Evolutionary conservation across 2,888 invertebrate genomes (phyloP), one percentile per base, ranked within the genome.

Genomic region (Pterostichus niger): DNA sequence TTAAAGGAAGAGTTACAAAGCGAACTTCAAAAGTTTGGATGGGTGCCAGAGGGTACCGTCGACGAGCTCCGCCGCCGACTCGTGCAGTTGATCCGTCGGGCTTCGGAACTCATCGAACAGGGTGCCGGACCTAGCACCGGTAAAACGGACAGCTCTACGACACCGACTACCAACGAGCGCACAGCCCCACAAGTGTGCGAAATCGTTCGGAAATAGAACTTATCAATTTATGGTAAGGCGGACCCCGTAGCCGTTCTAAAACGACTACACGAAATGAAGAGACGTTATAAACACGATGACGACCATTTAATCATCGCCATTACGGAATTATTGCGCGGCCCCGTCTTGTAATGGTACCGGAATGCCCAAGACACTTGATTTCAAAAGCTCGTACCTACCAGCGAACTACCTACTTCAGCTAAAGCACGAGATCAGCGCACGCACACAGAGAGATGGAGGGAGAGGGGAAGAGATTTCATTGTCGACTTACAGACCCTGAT

Each of bases 341-440:
- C 24, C 17, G 73, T 49, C 3, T 15, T 84, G 9, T 44, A 80
- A 13, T 84, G 79, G 73, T 84, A 84, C 61, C 13, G 80, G 13
- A 80, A 75, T 11, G 54, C 73, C 44, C 54, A 73, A 46, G 13
- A 17, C 4, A 31, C n/a, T n/a, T 5, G 6, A 6, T 6, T 35
- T 35, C 35, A 3, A 6, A 3, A 3, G 35, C 3, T 35, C 6
- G 3, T 35, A 35, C 35, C 35, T 35, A 5, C 35, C 35, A 6
- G 35, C 6, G 3, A 6, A 35, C 6, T 35, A 35, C 6, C 3
- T 5, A 35, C 6, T 35, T 6, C 24, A 0, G 1, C 17, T 17
- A 7, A 31, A 24, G 33, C n/a, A n/a, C n/a, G n/a, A 64, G n/a
- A 64, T 64, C 24, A 31, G 33, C 24, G 7, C 9, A 9, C 17